Evolutionary conservation across 2,797 vertebrate species (phyloP), one percentile per base, ranked within the genome.

Genomic region (Furcifer pardalis): DNA sequence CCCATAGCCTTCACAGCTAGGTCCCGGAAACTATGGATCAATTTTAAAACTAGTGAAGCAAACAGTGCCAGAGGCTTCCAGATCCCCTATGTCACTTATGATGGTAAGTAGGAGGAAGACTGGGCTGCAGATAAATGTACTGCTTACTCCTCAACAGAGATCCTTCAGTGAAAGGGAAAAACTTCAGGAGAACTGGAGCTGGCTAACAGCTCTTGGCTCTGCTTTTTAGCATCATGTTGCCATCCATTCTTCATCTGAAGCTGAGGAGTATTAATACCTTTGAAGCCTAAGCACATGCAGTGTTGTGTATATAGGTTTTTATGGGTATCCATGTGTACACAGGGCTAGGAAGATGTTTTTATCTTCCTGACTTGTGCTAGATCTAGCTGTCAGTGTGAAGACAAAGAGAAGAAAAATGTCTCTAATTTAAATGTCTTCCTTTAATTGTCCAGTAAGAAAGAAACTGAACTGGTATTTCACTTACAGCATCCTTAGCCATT

Each of bases 1-100:
- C 98, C 98, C 46, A 99, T 99, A 0, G 98, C 98, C 89, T 99
- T 99, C 96, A 99, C 98, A 0, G 98, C 98, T 65, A 97, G 98
- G 82, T 99, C 98, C 40, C 96, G 98, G 10, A 98, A 98, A 17
- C 98, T 99, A 83, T 99, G 98, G 98, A 98, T 99, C 91, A 98
- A 98, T 94, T 99, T 99, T 93, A 99, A 99, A 94, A 98, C 98
- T 79, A 99, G 98, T 0, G 98, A 99, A 88, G 97, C 97, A 84
- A 99, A 99, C 97, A 99, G 98, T 0, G 98, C 98, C 83, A 96
- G 97, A 1, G 98, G 98, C 89, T 99, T 99, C 93, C 98, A 99
- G 96, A 99, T 99, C 92, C 98, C 98, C 79, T 99, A 99, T 0
- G 98, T 99, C 73, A 99, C 98, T 52, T 99, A 99, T 0, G 98